A percentile compares a stretch with the other conserved stretches of the same genome.
These are phyloP conservation scores for Muscicapa striata DNA, from an alignment of 2,797 vertebrate genomes.

Conservation along the genomic window DNA sequence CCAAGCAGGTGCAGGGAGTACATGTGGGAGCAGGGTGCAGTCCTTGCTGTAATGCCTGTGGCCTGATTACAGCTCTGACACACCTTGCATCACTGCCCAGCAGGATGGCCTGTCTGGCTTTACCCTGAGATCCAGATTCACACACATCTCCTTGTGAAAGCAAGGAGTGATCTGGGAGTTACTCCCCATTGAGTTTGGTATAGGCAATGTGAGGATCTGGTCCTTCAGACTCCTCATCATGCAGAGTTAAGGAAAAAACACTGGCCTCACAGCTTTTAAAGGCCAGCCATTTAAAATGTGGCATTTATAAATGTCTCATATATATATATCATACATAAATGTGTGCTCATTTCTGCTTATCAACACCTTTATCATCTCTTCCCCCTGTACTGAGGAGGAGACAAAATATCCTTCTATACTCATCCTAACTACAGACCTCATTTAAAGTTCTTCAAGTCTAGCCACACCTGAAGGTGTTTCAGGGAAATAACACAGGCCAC, in stretches of 20 bases:
- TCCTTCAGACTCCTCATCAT: not conserved
- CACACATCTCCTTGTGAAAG: not conserved
- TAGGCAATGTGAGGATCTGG: not conserved
- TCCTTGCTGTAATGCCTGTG: not conserved
- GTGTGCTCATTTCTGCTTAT: conserved; percentile 5
- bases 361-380: conserved; percentile 11
- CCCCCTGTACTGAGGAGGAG: rapidly evolving
- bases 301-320: no score
- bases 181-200: not conserved
- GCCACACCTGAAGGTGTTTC: not conserved
- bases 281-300: not conserved
- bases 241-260: not conserved
- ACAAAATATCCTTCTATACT: not conserved
- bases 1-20: not conserved
- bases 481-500: not conserved
- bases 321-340: not conserved
- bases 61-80: not conserved
- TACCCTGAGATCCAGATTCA: not conserved
- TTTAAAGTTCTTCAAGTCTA: conserved; percentile 2
- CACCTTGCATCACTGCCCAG: not conserved
- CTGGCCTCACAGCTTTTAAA: not conserved
- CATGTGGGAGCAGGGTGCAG: rapidly evolving
- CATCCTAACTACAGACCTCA: not conserved
- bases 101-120: not conserved
- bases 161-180: not conserved